Evolutionary conservation across 2,888 invertebrate genomes (phyloP).

Genomic region (Melinopterus prodromus): DNA sequence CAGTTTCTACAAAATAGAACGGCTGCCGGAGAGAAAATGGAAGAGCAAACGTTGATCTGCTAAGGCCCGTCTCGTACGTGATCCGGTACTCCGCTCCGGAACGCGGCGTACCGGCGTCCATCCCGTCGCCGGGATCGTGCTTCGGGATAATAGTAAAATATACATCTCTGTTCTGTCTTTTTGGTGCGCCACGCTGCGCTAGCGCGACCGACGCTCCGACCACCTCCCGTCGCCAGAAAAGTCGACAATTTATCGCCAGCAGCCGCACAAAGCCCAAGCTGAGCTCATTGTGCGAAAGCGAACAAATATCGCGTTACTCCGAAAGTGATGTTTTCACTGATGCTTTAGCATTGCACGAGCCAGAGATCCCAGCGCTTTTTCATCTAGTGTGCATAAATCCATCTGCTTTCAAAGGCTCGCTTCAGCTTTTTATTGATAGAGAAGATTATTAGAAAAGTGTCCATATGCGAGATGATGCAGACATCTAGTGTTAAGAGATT

Average conservation of each 20-base stretch:
- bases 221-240: not conserved
- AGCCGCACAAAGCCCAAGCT: not conserved
- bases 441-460: not conserved
- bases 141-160: not conserved
- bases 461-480: not conserved
- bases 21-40: not conserved
- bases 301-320: not conserved
- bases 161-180: not conserved
- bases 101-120: not conserved
- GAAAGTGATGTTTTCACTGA: slow-evolving; percentile 4
- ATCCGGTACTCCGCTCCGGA: not conserved
- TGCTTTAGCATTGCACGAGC: not conserved
- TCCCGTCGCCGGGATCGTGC: not conserved
- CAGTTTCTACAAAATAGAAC: not conserved
- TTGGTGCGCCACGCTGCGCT: not conserved
- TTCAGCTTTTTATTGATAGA: not conserved
- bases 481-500: too few species aligned
- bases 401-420: not conserved
- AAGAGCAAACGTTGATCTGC: not conserved
- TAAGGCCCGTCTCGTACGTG: not conserved
- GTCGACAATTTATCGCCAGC: not conserved
- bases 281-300: slow-evolving; percentile 4
- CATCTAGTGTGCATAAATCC: not conserved
- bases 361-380: not conserved
- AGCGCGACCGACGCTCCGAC: not conserved